Conservation (phyloP, 2,113 vertebrate genomes). For the Oxygymnocypris stewartii region DNA sequence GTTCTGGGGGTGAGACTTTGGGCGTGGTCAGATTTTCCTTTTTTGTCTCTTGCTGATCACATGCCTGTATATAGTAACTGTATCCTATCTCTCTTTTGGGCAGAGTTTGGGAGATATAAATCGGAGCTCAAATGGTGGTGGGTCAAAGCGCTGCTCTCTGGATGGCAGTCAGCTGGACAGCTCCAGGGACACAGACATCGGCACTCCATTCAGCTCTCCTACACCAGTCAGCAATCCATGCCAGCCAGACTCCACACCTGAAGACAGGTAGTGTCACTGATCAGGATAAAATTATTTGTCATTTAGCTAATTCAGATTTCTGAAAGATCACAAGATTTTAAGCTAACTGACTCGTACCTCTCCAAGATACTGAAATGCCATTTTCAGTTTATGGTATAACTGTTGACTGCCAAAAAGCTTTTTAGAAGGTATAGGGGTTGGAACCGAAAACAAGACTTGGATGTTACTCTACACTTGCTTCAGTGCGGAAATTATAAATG, state of each 20-base stretch:
- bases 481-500: background rate
- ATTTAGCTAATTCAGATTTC: background rate
- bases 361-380: too few relatives aligned
- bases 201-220: constrained; percentile 79
- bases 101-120: constrained; percentile 84
- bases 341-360: background rate
- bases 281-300: too few relatives aligned
- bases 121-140: constrained; percentile 77
- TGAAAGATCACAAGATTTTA: background rate
- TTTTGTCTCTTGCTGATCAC: too few relatives aligned
- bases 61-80: background rate
- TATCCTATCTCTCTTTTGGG: background rate
- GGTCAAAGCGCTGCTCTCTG: constrained; percentile 81
- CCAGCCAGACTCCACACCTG: constrained; percentile 73
- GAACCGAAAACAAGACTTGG: background rate
- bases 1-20: too few relatives aligned
- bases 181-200: constrained; percentile 83
- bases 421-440: background rate
- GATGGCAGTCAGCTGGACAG: constrained; percentile 81
- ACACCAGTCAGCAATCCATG: constrained; percentile 67
- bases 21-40: too few relatives aligned
- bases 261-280: constrained; percentile 74
- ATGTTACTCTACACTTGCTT: background rate
- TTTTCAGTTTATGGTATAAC: background rate
- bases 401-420: background rate